A percentile compares a stretch with the other conserved stretches of the same genome.
Evolutionary conservation across 1,140 invertebrate genomes (phyloP).

Genomic region (Drosophila guanche): DNA sequence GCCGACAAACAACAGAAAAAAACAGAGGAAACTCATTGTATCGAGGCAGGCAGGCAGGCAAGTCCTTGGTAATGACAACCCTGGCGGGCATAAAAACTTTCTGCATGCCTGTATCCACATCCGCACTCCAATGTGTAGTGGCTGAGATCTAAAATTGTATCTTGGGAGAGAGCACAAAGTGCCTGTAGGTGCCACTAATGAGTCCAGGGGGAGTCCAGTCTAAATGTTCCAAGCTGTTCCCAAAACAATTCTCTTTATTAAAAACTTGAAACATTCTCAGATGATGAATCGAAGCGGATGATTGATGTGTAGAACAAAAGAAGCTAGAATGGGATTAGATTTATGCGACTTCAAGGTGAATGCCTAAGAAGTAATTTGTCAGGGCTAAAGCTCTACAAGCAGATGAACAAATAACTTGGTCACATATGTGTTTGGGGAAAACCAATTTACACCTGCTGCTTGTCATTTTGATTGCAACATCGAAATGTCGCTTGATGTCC

Average conservation of each 20-base stretch:
- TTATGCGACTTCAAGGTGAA: neutral
- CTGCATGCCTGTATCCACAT: conserved; percentile 34
- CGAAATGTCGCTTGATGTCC: too few species aligned
- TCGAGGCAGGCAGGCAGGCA: conserved; percentile 16
- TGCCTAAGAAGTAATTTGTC: too few species aligned
- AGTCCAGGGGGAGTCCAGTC: conserved; percentile 41
- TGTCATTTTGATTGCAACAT: too few species aligned
- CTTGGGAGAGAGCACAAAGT: conserved; percentile 50
- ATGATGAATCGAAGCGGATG: conserved; percentile 54
- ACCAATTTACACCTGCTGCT: neutral
- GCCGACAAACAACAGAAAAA: conserved; percentile 43
- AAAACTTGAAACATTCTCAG: conserved; percentile 57
- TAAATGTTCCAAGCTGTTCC: neutral
- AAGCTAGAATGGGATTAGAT: neutral
- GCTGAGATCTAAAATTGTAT: conserved; percentile 47
- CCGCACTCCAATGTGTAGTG: conserved; percentile 17
- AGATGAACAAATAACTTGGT: conserved; percentile 4
- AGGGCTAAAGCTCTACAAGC: too few species aligned
- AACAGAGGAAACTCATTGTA: conserved; percentile 37
- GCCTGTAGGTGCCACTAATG: conserved; percentile 53
- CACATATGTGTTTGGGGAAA: neutral
- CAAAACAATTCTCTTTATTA: conserved; percentile 57
- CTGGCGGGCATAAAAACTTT: conserved; percentile 64
- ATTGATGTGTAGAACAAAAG: conserved; percentile 39
- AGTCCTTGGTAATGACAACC: conserved; percentile 61